Evolutionary conservation across 2,797 vertebrate species (phyloP).

Genomic region (Gambusia yucatana): DNA sequence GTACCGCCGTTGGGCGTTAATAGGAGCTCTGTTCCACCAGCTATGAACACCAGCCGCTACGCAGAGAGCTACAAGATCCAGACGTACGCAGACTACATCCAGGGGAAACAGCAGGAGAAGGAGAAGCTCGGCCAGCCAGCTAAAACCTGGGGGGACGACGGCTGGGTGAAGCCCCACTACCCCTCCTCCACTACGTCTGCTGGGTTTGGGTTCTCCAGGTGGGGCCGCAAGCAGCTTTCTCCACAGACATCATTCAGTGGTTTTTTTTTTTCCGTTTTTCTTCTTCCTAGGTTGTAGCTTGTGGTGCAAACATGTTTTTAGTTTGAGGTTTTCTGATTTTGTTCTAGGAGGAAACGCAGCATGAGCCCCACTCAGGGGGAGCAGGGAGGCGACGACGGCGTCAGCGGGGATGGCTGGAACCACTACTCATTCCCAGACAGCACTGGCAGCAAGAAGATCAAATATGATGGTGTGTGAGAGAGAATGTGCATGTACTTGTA

Average conservation of each 20-base stretch:
- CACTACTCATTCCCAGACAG: slow-evolving; percentile 75
- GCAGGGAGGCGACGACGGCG: slow-evolving; percentile 63
- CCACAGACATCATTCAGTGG: no score
- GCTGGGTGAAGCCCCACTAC: slow-evolving; percentile 86
- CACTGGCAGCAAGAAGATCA: slow-evolving; percentile 87
- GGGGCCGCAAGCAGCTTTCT: not conserved
- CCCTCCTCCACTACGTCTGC: slow-evolving; percentile 51
- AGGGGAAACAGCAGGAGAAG: slow-evolving; percentile 85
- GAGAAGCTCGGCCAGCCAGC: slow-evolving; percentile 81
- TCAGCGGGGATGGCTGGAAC: slow-evolving; percentile 75
- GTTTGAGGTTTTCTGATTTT: not conserved
- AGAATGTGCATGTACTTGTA: not conserved
- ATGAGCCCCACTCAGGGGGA: slow-evolving; percentile 88
- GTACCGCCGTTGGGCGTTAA: not conserved
- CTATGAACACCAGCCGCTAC: slow-evolving; percentile 96
- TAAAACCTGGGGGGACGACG: slow-evolving; percentile 86
- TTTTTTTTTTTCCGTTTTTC: not conserved
- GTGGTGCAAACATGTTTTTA: not conserved
- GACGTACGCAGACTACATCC: slow-evolving; percentile 94
- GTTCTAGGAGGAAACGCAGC: slow-evolving; percentile 84
- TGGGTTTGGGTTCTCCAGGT: slow-evolving; percentile 71
- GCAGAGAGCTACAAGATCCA: slow-evolving; percentile 98
- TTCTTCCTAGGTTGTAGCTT: not conserved
- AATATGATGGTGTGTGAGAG: slow-evolving; percentile 76
- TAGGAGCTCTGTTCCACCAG: slow-evolving; percentile 60